Percentiles rank a stretch among this genome's conserved stretches.
These are phyloP conservation scores for Lithophane ornitopus DNA, from an alignment of 2,888 invertebrate species.

Conservation along the genomic window DNA sequence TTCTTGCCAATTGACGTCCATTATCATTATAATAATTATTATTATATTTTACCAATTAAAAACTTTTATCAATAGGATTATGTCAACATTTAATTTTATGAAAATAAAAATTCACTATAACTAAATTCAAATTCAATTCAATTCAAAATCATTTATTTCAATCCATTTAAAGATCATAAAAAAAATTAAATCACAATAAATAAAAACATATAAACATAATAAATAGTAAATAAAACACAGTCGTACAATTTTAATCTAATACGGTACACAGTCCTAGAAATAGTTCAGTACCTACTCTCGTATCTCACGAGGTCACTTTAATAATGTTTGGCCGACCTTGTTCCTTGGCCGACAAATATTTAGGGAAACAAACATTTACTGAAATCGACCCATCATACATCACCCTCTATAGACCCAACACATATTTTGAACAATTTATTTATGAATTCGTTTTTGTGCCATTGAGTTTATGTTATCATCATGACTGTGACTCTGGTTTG, in stretches of 20 bases:
- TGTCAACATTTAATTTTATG: too few species aligned
- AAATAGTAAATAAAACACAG: too few species aligned
- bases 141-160: too few species aligned
- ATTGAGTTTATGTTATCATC: slow-evolving; percentile 32
- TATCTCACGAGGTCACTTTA: slow-evolving; percentile 47
- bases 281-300: not conserved
- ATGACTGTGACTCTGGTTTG: not conserved
- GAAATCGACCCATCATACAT: slow-evolving; percentile 54
- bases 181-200: too few species aligned
- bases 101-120: not conserved
- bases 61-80: not conserved
- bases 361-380: slow-evolving; percentile 56
- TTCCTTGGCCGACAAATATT: slow-evolving; percentile 53
- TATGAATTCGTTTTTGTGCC: slow-evolving; percentile 13
- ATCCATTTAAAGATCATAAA: too few species aligned
- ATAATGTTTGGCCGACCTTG: slow-evolving; percentile 51
- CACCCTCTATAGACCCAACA: slow-evolving; percentile 32
- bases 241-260: slow-evolving; percentile 25
- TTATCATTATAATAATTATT: too few species aligned
- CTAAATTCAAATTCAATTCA: too few species aligned
- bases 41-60: too few species aligned
- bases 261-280: not conserved
- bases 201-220: too few species aligned
- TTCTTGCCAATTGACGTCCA: too few species aligned
- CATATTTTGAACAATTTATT: slow-evolving; percentile 57